Evolutionary conservation across 1,140 invertebrate genomes (phyloP).

Genomic region (Drosophila azteca): DNA sequence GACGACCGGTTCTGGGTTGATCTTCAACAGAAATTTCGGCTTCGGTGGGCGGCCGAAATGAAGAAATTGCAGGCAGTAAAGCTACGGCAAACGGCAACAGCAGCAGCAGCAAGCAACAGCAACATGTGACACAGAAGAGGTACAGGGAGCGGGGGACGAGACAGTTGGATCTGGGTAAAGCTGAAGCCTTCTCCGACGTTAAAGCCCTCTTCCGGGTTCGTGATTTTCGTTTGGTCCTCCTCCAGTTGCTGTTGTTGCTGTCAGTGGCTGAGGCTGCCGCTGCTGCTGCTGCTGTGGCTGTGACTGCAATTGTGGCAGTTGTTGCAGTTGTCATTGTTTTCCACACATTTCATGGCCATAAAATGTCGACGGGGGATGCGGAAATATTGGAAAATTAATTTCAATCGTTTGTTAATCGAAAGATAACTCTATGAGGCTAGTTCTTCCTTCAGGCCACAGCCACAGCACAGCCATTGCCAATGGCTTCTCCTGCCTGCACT

Average conservation of each 20-base stretch:
- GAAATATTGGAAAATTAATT: constrained; percentile 63
- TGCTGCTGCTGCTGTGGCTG: constrained; percentile 33
- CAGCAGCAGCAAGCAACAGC: constrained; percentile 7
- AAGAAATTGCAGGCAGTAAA: constrained; percentile 67
- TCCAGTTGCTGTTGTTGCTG: constrained; percentile 34
- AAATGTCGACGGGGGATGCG: constrained; percentile 30
- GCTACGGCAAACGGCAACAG: constrained; percentile 19
- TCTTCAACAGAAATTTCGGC: constrained; percentile 59
- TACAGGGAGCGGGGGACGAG: constrained; percentile 11
- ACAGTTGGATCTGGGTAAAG: constrained; percentile 31
- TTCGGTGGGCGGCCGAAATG: constrained; percentile 65
- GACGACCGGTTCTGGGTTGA: constrained; percentile 38
- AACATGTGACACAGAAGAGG: constrained; percentile 39
- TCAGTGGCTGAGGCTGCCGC: constrained; percentile 19
- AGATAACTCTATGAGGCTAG: constrained; percentile 46
- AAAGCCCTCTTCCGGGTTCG: constrained; percentile 73
- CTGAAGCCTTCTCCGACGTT: constrained; percentile 19
- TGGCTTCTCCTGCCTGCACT: constrained; percentile 19
- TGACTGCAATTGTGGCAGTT: constrained; percentile 29
- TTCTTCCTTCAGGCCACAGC: not conserved
- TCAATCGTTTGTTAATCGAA: constrained; percentile 61
- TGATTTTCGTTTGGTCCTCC: constrained; percentile 67
- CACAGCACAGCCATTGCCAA: constrained; percentile 1
- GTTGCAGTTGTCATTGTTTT: constrained; percentile 65
- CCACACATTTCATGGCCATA: constrained; percentile 69